Percentiles rank a stretch among this genome's conserved stretches.
phyloP scores from a whole-genome alignment of 2,113 vertebrate genomes.

The Bungarus multicinctus region DNA sequence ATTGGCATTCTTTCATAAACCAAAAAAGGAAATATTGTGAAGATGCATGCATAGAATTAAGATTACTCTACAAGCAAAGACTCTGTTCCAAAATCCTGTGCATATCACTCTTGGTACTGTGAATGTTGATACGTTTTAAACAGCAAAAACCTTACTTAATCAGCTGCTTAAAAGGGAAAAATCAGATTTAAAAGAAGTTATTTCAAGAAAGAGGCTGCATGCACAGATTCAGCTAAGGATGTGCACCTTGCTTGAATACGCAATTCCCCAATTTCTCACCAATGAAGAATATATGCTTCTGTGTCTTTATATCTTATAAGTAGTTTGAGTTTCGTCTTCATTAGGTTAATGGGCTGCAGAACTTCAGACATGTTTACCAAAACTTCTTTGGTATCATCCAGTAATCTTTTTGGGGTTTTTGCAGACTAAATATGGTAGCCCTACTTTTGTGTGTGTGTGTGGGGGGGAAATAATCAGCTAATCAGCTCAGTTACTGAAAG shows the following conservation, averaged over 20 bases:
- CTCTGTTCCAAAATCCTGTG: neutral
- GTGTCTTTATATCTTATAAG: neutral
- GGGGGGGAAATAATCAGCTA: neutral
- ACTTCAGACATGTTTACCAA: neutral
- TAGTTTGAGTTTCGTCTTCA: neutral
- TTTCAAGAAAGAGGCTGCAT: neutral
- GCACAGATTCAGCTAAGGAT: neutral
- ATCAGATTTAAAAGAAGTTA: neutral
- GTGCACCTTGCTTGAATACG: neutral
- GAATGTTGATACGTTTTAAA: neutral
- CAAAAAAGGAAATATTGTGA: neutral
- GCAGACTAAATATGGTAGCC: neutral
- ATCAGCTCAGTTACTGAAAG: neutral
- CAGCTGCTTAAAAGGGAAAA: neutral
- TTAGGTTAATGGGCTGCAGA: neutral
- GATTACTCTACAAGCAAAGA: neutral
- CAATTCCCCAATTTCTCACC: neutral
- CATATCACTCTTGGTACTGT: neutral
- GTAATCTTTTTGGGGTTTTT: neutral
- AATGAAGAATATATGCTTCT: neutral
- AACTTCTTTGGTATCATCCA: neutral
- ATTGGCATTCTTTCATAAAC: conserved; percentile 75
- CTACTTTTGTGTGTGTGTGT: neutral
- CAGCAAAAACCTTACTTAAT: neutral
- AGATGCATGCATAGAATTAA: neutral